These are phyloP conservation scores for Troilus luridus DNA, from an alignment of 2,888 invertebrate genomes.

Conservation along the genomic window DNA sequence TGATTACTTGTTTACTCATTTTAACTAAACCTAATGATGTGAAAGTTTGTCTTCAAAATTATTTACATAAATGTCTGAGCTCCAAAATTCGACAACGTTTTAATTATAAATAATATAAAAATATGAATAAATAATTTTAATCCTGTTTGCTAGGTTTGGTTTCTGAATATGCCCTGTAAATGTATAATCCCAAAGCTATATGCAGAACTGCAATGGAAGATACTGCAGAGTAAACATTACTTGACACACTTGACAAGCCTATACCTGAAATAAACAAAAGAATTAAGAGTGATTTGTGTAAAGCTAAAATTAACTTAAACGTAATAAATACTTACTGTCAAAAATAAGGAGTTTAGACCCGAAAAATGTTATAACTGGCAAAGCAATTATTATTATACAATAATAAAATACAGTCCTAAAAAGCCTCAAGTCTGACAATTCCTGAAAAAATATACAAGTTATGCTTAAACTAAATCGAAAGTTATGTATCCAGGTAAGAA, in stretches of 20 bases:
- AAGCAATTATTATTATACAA: slow-evolving; percentile 81
- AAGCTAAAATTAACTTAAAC: not conserved
- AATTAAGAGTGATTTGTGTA: not conserved
- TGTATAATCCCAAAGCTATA: slow-evolving; percentile 82
- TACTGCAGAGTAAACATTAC: slow-evolving; percentile 85
- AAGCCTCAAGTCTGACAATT: slow-evolving; percentile 78
- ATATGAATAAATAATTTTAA: slow-evolving; percentile 48
- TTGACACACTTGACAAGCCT: slow-evolving; percentile 72
- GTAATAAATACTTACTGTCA: slow-evolving; percentile 74
- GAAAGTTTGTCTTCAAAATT: not conserved
- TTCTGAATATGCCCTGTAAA: slow-evolving; percentile 82
- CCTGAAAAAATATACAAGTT: slow-evolving; percentile 70
- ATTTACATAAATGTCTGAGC: not conserved
- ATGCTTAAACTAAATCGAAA: not conserved
- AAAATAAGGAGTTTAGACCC: slow-evolving; percentile 78
- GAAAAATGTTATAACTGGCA: slow-evolving; percentile 84
- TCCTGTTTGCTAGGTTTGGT: slow-evolving; percentile 64
- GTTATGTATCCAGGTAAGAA: not conserved
- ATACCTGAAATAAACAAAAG: slow-evolving; percentile 70
- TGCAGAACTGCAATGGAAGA: slow-evolving; percentile 83
- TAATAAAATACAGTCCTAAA: slow-evolving; percentile 84
- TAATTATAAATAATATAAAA: slow-evolving; percentile 43
- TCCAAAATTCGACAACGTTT: not conserved
- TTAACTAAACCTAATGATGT: not conserved
- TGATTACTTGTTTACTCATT: not conserved